Percentiles rank a stretch among this genome's conserved stretches.
phyloP scores from a whole-genome alignment of 2,888 invertebrate genomes.

The Drosophila flavopinicola region DNA sequence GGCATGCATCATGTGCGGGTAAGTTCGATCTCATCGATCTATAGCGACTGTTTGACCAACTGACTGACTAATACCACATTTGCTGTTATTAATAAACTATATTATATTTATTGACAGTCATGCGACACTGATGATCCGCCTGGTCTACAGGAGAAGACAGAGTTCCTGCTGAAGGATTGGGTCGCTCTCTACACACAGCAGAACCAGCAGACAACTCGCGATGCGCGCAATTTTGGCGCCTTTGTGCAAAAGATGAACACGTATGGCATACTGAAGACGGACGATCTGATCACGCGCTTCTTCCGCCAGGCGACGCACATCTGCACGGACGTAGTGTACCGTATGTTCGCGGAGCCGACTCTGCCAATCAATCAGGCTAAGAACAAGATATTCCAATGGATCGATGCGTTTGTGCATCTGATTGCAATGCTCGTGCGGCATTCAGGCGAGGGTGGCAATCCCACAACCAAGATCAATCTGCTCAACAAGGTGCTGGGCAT shows the following conservation, averaged over 20 bases:
- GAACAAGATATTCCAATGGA: conserved; percentile 96
- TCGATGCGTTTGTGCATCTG: conserved; percentile 97
- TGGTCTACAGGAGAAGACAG: conserved; percentile 97
- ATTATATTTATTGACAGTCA: conserved; percentile 84
- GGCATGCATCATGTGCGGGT: conserved; percentile 94
- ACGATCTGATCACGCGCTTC: conserved; percentile 98
- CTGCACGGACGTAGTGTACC: conserved; percentile 97
- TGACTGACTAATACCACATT: no score
- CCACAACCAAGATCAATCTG: conserved; percentile 96
- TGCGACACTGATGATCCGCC: conserved; percentile 97
- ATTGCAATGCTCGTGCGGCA: conserved; percentile 97
- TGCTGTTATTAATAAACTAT: not conserved
- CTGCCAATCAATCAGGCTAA: conserved; percentile 89
- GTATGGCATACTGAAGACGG: conserved; percentile 97
- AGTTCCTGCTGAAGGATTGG: conserved; percentile 97
- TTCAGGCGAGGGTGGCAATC: conserved; percentile 94
- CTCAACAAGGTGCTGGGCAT: conserved; percentile 97
- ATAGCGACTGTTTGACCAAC: no score
- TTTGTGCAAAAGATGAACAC: conserved; percentile 99
- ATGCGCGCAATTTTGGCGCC: conserved; percentile 95
- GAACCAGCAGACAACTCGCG: conserved; percentile 87
- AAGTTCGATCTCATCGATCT: conserved; percentile 78
- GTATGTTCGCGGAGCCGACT: conserved; percentile 90
- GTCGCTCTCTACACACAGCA: conserved; percentile 92
- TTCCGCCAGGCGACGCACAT: conserved; percentile 98